Evolutionary conservation across 2,888 invertebrate species (phyloP).

Genomic region (Nemoura dubitans): DNA sequence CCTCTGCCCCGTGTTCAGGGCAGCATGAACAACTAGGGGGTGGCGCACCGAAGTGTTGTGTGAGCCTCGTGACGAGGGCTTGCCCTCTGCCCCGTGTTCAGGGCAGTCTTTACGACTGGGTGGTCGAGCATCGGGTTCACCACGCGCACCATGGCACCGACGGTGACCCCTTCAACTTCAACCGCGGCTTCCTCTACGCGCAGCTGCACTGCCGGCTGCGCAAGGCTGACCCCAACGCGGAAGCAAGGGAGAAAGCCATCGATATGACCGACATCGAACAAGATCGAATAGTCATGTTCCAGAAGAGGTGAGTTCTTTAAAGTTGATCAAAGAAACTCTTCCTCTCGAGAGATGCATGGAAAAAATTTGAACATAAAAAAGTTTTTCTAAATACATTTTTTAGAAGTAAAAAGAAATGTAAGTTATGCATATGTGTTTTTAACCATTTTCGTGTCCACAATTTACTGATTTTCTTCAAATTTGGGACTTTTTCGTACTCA

Average conservation of each 20-base stretch:
- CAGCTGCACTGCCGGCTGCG: slow-evolving; percentile 78
- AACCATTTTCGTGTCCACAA: too few relatives aligned
- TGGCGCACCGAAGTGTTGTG: too few relatives aligned
- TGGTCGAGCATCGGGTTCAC: slow-evolving; percentile 80
- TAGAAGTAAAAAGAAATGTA: too few relatives aligned
- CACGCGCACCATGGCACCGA: slow-evolving; percentile 81
- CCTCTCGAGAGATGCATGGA: neutral
- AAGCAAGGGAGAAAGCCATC: slow-evolving; percentile 70
- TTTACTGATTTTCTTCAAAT: too few relatives aligned
- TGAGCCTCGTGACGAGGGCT: too few relatives aligned
- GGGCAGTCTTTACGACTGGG: slow-evolving; percentile 89
- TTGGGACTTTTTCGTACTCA: too few relatives aligned
- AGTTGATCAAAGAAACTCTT: neutral
- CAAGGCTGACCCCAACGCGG: slow-evolving; percentile 71
- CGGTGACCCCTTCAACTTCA: slow-evolving; percentile 82
- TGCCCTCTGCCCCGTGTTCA: slow-evolving; percentile 56
- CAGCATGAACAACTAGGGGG: too few relatives aligned
- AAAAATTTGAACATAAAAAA: too few relatives aligned
- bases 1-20: too few relatives aligned
- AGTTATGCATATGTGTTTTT: too few relatives aligned
- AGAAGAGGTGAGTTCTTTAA: slow-evolving; percentile 70
- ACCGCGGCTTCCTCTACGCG: slow-evolving; percentile 81
- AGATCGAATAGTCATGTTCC: slow-evolving; percentile 83
- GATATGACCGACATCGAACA: slow-evolving; percentile 82
- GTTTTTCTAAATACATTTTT: too few relatives aligned